Percentiles rank a stretch among this genome's conserved stretches.
Evolutionary conservation across 2,888 invertebrate genomes (phyloP).

Genomic region (Harpalus rubripes): DNA sequence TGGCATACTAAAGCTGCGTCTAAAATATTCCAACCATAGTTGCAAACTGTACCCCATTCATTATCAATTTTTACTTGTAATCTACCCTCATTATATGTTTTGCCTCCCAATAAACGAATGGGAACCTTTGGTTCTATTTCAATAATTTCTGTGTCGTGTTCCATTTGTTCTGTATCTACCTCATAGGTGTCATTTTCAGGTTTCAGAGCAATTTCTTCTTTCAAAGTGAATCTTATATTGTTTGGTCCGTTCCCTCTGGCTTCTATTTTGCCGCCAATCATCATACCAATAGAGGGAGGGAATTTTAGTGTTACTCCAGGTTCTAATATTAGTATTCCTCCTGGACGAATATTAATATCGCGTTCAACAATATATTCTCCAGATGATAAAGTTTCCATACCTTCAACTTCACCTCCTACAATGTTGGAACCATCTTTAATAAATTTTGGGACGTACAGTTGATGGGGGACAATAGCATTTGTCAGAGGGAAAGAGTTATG

Average conservation of each 20-base stretch:
- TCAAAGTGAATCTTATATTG: slow-evolving; percentile 88
- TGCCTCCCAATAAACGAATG: slow-evolving; percentile 90
- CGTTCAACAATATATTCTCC: slow-evolving; percentile 95
- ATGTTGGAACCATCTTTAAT: slow-evolving; percentile 82
- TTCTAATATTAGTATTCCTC: slow-evolving; percentile 92
- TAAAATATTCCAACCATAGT: slow-evolving; percentile 95
- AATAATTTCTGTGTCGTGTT: slow-evolving; percentile 81
- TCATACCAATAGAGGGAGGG: slow-evolving; percentile 95
- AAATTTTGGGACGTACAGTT: slow-evolving; percentile 89
- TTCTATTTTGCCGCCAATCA: slow-evolving; percentile 95
- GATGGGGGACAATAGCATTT: slow-evolving; percentile 87
- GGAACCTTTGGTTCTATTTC: slow-evolving; percentile 83
- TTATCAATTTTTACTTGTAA: slow-evolving; percentile 90
- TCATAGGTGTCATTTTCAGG: slow-evolving; percentile 83
- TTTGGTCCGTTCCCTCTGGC: slow-evolving; percentile 89
- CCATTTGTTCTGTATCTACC: slow-evolving; percentile 78
- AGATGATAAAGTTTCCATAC: slow-evolving; percentile 88
- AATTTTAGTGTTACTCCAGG: slow-evolving; percentile 94
- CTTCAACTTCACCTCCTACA: slow-evolving; percentile 96
- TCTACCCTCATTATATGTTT: slow-evolving; percentile 90
- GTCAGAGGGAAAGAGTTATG: slow-evolving; percentile 94
- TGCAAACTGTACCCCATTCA: slow-evolving; percentile 98
- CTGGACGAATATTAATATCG: slow-evolving; percentile 96
- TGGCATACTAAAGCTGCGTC: slow-evolving; percentile 97
- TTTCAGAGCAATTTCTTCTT: slow-evolving; percentile 85